Evolutionary conservation across 92 coral and sea anemone species (phyloP).

Genomic region (Bergia sp.): DNA sequence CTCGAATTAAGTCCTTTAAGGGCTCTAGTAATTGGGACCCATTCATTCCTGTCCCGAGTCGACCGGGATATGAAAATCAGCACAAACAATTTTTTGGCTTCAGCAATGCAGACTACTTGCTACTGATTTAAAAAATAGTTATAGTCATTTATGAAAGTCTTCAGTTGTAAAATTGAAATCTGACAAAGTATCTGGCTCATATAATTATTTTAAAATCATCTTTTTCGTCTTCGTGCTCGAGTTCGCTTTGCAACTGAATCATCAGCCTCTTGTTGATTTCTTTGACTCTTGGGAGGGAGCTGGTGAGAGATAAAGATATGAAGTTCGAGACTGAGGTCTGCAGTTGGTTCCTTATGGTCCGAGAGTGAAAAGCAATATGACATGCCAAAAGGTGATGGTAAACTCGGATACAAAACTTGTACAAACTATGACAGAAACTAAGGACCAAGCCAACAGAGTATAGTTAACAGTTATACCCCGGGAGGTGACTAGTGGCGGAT

Average conservation of each 20-base stretch:
- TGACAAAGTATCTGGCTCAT: not conserved
- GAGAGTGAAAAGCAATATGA: too few relatives aligned
- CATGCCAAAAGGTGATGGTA: too few relatives aligned
- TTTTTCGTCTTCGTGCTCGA: slow-evolving; percentile 38
- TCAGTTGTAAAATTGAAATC: not conserved
- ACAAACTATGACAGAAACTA: too few relatives aligned
- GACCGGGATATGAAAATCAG: not conserved
- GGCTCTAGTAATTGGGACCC: not conserved
- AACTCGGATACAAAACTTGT: too few relatives aligned
- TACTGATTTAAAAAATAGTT: not conserved
- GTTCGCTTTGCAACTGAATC: slow-evolving; percentile 41
- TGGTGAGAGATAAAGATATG: not conserved
- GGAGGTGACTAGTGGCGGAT: too few relatives aligned
- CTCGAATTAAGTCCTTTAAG: too few relatives aligned
- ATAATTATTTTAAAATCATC: not conserved
- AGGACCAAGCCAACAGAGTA: too few relatives aligned
- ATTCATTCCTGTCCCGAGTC: not conserved
- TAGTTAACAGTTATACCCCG: too few relatives aligned
- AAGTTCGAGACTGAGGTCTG: not conserved
- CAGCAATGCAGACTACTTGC: not conserved
- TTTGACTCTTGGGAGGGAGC: slow-evolving; percentile 10
- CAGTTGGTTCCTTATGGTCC: not conserved
- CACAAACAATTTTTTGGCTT: not conserved
- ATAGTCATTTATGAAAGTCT: not conserved
- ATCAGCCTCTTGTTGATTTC: slow-evolving; percentile 4